Evolutionary conservation across 2,797 vertebrate genomes (phyloP).

Genomic region (Potorous gilbertii): DNA sequence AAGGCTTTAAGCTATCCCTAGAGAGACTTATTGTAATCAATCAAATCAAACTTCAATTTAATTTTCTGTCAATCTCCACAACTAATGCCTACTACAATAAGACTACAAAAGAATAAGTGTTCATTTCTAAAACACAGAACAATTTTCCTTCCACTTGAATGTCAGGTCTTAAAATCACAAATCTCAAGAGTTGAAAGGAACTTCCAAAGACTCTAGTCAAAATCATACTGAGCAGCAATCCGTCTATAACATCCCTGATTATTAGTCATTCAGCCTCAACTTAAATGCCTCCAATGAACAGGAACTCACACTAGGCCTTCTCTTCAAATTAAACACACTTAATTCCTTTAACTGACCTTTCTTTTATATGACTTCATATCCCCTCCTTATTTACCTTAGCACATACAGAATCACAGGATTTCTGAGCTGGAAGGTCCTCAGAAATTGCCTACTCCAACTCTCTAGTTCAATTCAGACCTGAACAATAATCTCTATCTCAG

Average conservation of each 20-base stretch:
- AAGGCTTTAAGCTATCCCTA: background rate
- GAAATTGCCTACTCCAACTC: background rate
- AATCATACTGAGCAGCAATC: background rate
- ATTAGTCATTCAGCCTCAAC: background rate
- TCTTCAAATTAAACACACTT: background rate
- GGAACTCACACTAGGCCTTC: background rate
- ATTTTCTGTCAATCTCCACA: background rate
- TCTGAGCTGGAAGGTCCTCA: background rate
- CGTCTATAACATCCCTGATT: background rate
- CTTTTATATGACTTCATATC: slow-evolving; percentile 12
- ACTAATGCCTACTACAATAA: background rate
- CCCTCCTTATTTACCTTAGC: background rate
- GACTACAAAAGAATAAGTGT: background rate
- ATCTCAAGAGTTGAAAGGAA: background rate
- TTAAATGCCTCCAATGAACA: background rate
- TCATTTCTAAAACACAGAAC: background rate
- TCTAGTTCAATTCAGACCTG: background rate
- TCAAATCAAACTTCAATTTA: background rate
- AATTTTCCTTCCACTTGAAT: background rate
- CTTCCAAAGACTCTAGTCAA: background rate
- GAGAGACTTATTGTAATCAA: background rate
- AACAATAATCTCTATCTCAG: background rate
- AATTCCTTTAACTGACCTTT: background rate
- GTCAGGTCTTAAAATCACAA: background rate
- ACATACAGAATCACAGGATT: slow-evolving; percentile 15